These are phyloP conservation scores for Blennius ocellaris DNA, from an alignment of 2,113 vertebrate species.

Conservation along the genomic window DNA sequence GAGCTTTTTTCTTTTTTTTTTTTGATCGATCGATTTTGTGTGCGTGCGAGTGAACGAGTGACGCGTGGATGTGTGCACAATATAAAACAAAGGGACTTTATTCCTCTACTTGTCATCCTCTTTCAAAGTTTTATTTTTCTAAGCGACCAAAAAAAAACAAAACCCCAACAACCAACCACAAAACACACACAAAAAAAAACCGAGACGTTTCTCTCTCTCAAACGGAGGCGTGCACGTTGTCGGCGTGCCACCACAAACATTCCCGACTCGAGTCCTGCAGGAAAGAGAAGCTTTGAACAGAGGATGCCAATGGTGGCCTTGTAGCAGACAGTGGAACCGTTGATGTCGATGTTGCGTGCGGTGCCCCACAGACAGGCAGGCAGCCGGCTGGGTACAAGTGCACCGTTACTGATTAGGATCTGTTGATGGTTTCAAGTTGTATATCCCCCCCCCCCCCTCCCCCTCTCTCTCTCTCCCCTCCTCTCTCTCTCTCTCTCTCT, in stretches of 20 bases:
- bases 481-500: too few relatives aligned
- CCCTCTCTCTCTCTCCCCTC: too few relatives aligned
- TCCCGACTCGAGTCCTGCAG: slow-evolving; percentile 55
- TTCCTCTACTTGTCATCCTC: slow-evolving; percentile 76
- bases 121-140: slow-evolving; percentile 79
- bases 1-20: slow-evolving; percentile 35
- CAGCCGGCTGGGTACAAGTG: slow-evolving; percentile 30
- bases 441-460: slow-evolving; percentile 60
- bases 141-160: slow-evolving; percentile 78
- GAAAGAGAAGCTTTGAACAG: slow-evolving; percentile 69
- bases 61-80: slow-evolving; percentile 32
- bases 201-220: slow-evolving; percentile 28
- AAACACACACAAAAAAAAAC: slow-evolving; percentile 72
- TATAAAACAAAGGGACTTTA: slow-evolving; percentile 79
- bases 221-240: slow-evolving; percentile 45
- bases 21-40: slow-evolving; percentile 44
- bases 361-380: slow-evolving; percentile 45
- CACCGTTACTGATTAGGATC: slow-evolving; percentile 62
- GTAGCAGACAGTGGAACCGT: slow-evolving; percentile 66
- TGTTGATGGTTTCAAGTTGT: slow-evolving; percentile 75
- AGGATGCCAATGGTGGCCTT: slow-evolving; percentile 70
- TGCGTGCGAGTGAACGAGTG: not conserved
- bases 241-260: slow-evolving; percentile 60
- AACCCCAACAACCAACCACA: not conserved
- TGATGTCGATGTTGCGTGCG: slow-evolving; percentile 53